Percentiles rank a stretch among this genome's conserved stretches.
Conservation (phyloP, 2,113 vertebrate genomes). For the Sander lucioperca region DNA sequence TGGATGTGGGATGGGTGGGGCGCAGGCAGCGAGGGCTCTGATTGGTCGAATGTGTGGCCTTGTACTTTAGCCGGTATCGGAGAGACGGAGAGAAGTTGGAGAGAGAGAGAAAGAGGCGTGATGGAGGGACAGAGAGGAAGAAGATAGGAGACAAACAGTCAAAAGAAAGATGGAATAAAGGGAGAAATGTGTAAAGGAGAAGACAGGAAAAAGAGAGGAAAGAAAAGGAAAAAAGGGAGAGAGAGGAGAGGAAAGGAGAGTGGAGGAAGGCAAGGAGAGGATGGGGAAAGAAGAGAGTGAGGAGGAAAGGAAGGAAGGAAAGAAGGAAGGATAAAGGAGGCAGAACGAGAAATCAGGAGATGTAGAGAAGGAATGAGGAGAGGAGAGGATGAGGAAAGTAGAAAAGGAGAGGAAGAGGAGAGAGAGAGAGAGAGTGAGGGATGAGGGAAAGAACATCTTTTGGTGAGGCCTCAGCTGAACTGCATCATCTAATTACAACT, state of each 20-base stretch:
- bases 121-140: too few relatives aligned
- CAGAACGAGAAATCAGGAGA: not conserved
- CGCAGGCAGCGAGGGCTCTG: constrained; percentile 45
- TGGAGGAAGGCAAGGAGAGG: too few relatives aligned
- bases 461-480: constrained; percentile 41
- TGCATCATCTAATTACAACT: constrained; percentile 48
- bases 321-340: not conserved
- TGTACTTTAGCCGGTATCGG: constrained; percentile 75
- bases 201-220: too few relatives aligned
- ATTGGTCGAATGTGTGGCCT: constrained; percentile 75
- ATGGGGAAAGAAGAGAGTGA: not conserved
- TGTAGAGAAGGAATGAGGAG: constrained; percentile 9
- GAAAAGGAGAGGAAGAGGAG: not conserved
- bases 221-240: not conserved
- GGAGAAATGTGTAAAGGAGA: too few relatives aligned
- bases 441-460: constrained; percentile 15
- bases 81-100: not conserved
- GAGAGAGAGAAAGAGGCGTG: too few relatives aligned
- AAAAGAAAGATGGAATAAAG: too few relatives aligned
- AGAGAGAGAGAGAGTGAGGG: not conserved
- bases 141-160: too few relatives aligned
- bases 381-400: not conserved
- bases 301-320: too few relatives aligned
- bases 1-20: constrained; percentile 41
- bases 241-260: not conserved